phyloP scores from a whole-genome alignment of 2,888 invertebrate species.

The Scelioninae gen. 1 region DNA sequence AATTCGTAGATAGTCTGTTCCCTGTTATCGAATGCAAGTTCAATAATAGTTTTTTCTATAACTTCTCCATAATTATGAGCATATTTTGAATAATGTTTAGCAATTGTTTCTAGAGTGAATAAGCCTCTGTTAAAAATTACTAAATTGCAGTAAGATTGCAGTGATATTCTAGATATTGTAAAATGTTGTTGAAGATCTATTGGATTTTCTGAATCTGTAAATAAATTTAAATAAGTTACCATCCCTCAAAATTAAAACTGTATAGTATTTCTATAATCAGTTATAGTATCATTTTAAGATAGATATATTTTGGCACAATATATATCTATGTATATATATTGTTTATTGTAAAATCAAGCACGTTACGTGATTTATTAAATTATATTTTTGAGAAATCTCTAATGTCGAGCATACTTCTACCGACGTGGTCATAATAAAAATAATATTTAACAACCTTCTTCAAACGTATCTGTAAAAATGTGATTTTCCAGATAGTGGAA shows the following conservation, averaged over 20 bases:
- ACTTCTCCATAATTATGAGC: slow-evolving; percentile 1
- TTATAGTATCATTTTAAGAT: too few relatives aligned
- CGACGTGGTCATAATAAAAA: too few relatives aligned
- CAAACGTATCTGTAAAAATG: slow-evolving; percentile 11
- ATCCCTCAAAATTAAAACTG: not conserved
- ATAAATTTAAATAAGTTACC: too few relatives aligned
- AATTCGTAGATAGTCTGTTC: not conserved
- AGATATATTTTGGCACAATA: too few relatives aligned
- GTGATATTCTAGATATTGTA: not conserved
- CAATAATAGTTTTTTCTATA: not conserved
- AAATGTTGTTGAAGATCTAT: not conserved
- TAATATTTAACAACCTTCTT: slow-evolving; percentile 1
- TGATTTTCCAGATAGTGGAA: slow-evolving; percentile 13
- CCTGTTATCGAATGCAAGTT: slow-evolving; percentile 14
- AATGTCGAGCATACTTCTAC: too few relatives aligned
- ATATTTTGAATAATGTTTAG: slow-evolving; percentile 3
- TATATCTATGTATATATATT: too few relatives aligned
- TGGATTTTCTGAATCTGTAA: not conserved
- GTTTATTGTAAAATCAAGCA: too few relatives aligned
- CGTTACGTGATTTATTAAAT: too few relatives aligned
- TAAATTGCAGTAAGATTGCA: slow-evolving; percentile 4
- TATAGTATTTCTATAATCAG: not conserved
- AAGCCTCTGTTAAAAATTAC: slow-evolving; percentile 4
- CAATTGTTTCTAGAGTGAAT: not conserved
- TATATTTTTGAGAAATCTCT: too few relatives aligned